A percentile compares a stretch with the other conserved stretches of the same genome.
phyloP scores from a whole-genome alignment of 2,888 invertebrate species.

The Limnephilus rhombicus region DNA sequence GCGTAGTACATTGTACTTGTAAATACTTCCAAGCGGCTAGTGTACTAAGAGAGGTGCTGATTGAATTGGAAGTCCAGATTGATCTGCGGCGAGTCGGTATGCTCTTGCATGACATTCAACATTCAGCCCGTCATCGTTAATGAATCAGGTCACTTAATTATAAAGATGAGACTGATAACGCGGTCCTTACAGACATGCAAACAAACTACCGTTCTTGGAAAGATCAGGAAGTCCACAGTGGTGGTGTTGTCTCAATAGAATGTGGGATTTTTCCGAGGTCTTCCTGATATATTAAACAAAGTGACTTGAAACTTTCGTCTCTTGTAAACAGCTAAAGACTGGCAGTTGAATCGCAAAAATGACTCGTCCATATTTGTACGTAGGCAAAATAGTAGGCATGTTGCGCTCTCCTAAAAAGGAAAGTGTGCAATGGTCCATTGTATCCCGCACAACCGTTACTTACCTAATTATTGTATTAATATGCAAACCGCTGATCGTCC shows the following conservation, averaged over 20 bases:
- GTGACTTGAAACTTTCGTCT: constrained; percentile 24
- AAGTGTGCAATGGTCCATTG: constrained; percentile 51
- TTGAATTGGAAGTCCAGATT: neutral
- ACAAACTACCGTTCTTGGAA: constrained; percentile 37
- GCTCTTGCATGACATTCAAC: neutral
- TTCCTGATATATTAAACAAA: constrained; percentile 17
- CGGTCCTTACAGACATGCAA: constrained; percentile 36
- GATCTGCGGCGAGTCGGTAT: neutral
- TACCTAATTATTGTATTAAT: constrained; percentile 52
- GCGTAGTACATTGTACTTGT: neutral
- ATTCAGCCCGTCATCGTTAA: neutral
- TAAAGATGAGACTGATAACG: neutral
- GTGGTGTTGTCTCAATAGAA: neutral
- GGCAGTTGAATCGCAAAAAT: constrained; percentile 51
- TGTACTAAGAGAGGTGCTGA: neutral
- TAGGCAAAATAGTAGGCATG: constrained; percentile 21
- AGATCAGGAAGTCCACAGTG: neutral
- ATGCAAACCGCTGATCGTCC: constrained; percentile 50
- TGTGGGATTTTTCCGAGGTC: constrained; percentile 36
- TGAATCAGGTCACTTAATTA: constrained; percentile 6
- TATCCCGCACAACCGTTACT: constrained; percentile 38
- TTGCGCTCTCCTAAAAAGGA: constrained; percentile 35
- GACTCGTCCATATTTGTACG: constrained; percentile 24
- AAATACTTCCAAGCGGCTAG: neutral
- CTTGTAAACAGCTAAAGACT: constrained; percentile 14